Evolutionary conservation across 2,888 invertebrate species (phyloP), one percentile per base, ranked within the genome.

Genomic region (Cyrtodaria siliqua): DNA sequence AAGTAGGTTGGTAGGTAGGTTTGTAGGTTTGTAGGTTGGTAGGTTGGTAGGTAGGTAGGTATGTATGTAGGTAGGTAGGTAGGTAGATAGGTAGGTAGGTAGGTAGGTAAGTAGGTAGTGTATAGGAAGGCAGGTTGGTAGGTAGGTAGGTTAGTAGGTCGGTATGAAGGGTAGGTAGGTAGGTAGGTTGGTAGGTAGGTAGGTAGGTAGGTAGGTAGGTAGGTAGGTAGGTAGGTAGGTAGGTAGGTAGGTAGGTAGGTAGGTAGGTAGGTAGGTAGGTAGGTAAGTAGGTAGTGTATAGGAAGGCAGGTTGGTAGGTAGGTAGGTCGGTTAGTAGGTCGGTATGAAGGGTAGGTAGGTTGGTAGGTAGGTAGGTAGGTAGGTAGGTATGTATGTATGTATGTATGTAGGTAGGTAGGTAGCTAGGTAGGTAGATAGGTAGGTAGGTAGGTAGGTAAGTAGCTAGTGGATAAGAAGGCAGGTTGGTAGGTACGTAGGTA

Each of bases 231-330:
- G 47, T n/a, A n/a, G 33, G 33, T 33, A 8, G 33, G 4, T 33
- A 33, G 60, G 47, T 42, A 24, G 60, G 29, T 33, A 33, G 33
- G 4, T 33, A 12, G 33, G 33, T 33, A 12, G 33, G 33, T 33
- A 12, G 33, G 4, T 33, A 8, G 33, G 12, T 33, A 9, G 47
- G 33, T 33, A 33, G 6, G 33, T 33, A 12, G 33, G 33, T 33
- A 33, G 47, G 47, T 47, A 47, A 47, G 60, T 61, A 47, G 60
- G 44, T 44, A 24, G 60, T 12, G 33, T 4, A 12, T 33, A 33
- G 33, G 33, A 8, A 33, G 47, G 47, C 16, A 16, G 47, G 47
- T 47, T 9, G 47, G 47, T 47, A 47, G 47, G 47, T 47, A 16
- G 47, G 47, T 47, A 47, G 47, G 47, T 47, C 6, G 47, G 47